phyloP scores from a whole-genome alignment of 2,113 vertebrate species.

The Ploceus nigricollis region DNA sequence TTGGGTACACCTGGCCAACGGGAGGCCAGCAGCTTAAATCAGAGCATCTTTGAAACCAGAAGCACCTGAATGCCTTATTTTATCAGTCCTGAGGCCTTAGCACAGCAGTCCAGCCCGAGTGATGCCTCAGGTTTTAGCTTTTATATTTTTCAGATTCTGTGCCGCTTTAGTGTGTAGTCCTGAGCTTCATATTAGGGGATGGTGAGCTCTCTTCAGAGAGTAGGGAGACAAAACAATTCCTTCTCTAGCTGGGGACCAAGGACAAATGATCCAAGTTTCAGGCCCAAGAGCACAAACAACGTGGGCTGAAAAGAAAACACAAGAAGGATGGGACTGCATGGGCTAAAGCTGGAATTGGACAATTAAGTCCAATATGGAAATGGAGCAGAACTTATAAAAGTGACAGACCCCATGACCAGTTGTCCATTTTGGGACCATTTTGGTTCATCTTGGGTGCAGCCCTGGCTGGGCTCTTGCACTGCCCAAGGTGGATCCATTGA shows the following conservation, averaged over 20 bases:
- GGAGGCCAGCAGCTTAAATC: background rate
- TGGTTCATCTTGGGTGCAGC: background rate
- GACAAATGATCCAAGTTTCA: background rate
- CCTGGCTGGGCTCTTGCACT: background rate
- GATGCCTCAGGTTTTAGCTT: background rate
- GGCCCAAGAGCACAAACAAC: background rate
- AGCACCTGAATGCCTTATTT: background rate
- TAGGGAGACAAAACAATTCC: background rate
- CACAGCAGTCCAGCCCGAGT: fast-evolving
- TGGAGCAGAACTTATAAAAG: background rate
- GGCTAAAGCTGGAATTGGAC: fast-evolving
- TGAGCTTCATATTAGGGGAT: background rate
- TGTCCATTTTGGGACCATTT: background rate
- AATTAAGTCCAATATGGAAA: background rate
- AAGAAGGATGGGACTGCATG: background rate
- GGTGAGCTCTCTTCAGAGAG: background rate
- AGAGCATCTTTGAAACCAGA: background rate
- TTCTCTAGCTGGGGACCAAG: background rate
- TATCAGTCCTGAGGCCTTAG: background rate
- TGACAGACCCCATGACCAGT: fast-evolving
- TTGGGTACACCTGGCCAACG: background rate
- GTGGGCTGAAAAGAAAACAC: background rate
- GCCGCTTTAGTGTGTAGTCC: background rate
- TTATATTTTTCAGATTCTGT: background rate
- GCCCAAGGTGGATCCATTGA: background rate